A percentile compares a stretch with the other conserved stretches of the same genome.
phyloP scores from a whole-genome alignment of 2,113 vertebrate genomes.

The Castor canadensis region DNA sequence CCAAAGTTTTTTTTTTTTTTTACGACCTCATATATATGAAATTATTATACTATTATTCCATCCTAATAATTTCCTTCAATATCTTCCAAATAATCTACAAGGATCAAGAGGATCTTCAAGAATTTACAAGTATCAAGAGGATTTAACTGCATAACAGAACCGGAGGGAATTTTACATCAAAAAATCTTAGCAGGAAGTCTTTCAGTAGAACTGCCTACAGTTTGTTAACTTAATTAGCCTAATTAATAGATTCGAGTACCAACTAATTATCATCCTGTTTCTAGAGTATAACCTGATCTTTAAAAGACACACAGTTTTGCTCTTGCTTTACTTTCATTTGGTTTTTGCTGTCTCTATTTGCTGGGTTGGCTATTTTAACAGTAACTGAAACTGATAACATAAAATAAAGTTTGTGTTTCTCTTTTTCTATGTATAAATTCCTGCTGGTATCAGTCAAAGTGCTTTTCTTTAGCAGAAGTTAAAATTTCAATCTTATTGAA shows the following conservation, averaged over 20 bases:
- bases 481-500: background rate
- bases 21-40: background rate
- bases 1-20: too few species aligned
- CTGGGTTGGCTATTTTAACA: background rate
- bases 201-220: conserved; percentile 20
- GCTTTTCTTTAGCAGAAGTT: background rate
- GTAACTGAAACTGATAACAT: background rate
- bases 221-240: conserved; percentile 57
- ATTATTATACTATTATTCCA: background rate
- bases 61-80: background rate
- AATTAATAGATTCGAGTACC: conserved; percentile 69
- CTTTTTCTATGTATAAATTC: background rate
- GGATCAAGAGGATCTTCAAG: too few species aligned
- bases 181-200: conserved; percentile 47
- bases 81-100: background rate
- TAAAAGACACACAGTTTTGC: background rate
- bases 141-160: background rate
- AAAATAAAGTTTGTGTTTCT: background rate
- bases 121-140: background rate
- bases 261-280: conserved; percentile 57
- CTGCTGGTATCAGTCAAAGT: background rate
- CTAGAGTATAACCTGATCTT: conserved; percentile 30
- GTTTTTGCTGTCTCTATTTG: background rate
- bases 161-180: conserved; percentile 26
- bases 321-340: background rate